These are phyloP conservation scores for Gonioctena quinquepunctata DNA, from an alignment of 1,140 invertebrate genomes.

Conservation along the genomic window DNA sequence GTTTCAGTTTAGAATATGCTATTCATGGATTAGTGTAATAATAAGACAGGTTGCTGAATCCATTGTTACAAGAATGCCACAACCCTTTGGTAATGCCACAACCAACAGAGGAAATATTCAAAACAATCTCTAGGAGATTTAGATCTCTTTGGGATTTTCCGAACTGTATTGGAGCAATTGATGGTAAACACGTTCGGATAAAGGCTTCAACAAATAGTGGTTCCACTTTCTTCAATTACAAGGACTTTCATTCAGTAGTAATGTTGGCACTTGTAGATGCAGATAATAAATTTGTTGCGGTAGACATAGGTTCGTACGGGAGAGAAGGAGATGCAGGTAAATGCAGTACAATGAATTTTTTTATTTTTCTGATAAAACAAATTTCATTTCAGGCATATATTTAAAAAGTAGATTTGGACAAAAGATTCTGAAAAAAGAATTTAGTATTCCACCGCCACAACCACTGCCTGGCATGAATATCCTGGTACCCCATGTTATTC, in stretches of 20 bases:
- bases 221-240: conserved; percentile 55
- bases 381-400: no score
- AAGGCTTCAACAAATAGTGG: conserved; percentile 37
- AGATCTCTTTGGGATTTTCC: conserved; percentile 19
- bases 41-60: conserved; percentile 15
- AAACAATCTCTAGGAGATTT: conserved; percentile 37
- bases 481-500: no score
- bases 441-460: no score
- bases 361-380: no score
- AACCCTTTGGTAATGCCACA: conserved; percentile 19
- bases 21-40: conserved; percentile 7
- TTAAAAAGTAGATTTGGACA: no score
- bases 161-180: conserved; percentile 37
- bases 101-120: conserved; percentile 31
- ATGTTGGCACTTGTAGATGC: conserved; percentile 57
- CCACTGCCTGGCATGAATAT: no score
- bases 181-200: conserved; percentile 5
- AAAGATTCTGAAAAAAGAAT: no score
- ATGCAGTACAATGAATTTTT: no score
- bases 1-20: conserved; percentile 10
- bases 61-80: conserved; percentile 20
- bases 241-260: conserved; percentile 52
- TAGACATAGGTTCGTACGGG: conserved; percentile 57
- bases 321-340: conserved; percentile 52
- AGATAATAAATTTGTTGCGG: conserved; percentile 55